phyloP scores from a whole-genome alignment of 2,888 invertebrate species.

The Ormyrus labotus region DNA sequence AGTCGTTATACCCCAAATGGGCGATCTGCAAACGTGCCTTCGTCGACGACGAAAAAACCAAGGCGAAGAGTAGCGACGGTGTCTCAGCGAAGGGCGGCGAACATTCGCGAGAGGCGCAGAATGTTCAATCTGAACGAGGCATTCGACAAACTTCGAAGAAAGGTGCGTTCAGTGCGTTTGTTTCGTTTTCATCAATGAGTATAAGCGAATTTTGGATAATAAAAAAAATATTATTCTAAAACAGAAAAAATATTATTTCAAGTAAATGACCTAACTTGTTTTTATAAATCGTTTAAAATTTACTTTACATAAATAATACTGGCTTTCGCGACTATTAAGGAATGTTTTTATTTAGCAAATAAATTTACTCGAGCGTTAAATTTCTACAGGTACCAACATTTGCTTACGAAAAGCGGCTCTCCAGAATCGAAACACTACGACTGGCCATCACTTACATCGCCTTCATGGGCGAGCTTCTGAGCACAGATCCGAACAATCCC shows the following conservation, averaged over 20 bases:
- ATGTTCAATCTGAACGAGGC: constrained; percentile 98
- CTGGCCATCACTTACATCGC: constrained; percentile 97
- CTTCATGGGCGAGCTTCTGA: constrained; percentile 94
- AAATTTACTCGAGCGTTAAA: not conserved
- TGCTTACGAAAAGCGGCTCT: constrained; percentile 96
- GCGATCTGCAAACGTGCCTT: constrained; percentile 65
- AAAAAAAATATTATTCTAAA: not conserved
- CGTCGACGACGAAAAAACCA: constrained; percentile 82
- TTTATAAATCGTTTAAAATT: too few species aligned
- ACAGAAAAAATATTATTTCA: too few species aligned
- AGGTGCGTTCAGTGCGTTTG: constrained; percentile 80
- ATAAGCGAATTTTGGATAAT: too few species aligned
- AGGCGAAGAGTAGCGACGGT: constrained; percentile 92
- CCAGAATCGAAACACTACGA: constrained; percentile 95
- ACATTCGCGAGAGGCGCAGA: constrained; percentile 92
- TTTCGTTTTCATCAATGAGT: too few species aligned
- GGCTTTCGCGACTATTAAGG: too few species aligned
- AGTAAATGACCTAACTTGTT: too few species aligned
- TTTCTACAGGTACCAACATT: constrained; percentile 89
- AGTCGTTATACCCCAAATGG: constrained; percentile 73
- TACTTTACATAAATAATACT: too few species aligned
- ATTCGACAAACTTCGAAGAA: constrained; percentile 93
- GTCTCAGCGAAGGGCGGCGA: constrained; percentile 93
- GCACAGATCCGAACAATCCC: constrained; percentile 71
- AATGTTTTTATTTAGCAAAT: not conserved